Conservation (phyloP, 1,140 invertebrate genomes). For the Papilio glaucus region DNA sequence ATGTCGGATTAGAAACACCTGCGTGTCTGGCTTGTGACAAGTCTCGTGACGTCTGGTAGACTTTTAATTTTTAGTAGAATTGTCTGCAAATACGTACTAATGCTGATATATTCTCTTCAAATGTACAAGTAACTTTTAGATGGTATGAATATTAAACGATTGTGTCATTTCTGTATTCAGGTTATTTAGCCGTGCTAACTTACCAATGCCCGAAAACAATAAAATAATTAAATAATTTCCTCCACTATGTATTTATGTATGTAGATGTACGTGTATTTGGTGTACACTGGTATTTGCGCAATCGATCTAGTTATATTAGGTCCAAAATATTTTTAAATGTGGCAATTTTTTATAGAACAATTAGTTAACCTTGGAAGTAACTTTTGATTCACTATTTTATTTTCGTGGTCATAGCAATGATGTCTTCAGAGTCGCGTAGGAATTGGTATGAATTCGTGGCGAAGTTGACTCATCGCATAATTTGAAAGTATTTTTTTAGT, state of each 20-base stretch:
- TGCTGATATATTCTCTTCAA: too few species aligned
- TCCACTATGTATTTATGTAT: too few species aligned
- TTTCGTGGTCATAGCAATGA: constrained; percentile 21
- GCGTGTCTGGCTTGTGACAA: constrained; percentile 35
- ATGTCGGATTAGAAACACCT: constrained; percentile 33
- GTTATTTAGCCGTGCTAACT: too few species aligned
- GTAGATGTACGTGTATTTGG: too few species aligned
- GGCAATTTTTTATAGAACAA: constrained; percentile 12
- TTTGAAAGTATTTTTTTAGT: constrained; percentile 15
- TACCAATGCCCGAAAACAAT: too few species aligned
- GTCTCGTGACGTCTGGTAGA: constrained; percentile 18
- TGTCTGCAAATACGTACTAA: neutral
- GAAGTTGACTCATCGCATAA: constrained; percentile 25
- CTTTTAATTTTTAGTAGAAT: constrained; percentile 1
- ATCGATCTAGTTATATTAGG: neutral
- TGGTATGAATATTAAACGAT: too few species aligned
- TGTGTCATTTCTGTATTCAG: too few species aligned
- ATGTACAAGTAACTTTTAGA: neutral
- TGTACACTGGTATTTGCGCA: neutral
- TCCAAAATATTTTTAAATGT: constrained; percentile 1
- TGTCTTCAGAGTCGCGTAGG: constrained; percentile 30
- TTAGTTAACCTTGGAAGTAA: constrained; percentile 19
- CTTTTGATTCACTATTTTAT: constrained; percentile 31
- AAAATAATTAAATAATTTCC: too few species aligned
- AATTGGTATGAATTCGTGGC: constrained; percentile 7